Base-by-base conservation (phyloP, 1,140 invertebrate species). In the Macrobrachium nipponense region DNA sequence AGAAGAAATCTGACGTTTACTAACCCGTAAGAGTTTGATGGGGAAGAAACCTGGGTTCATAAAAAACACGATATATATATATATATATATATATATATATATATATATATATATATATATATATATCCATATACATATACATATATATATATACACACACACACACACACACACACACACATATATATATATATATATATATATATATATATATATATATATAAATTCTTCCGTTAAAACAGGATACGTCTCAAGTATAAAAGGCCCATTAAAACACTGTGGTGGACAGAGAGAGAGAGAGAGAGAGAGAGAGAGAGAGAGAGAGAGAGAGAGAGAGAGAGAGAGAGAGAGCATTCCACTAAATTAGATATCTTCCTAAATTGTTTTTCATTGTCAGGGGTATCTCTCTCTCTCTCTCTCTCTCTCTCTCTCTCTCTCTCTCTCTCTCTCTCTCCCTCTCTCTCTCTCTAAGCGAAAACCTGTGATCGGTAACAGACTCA, bases 121-220 rank as follows among this genome's bases (percentile, higher is more conserved):
- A 73, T 59, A 73, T 73, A 82, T 59, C 44, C 36, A 73, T 60
- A 73, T 73, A 73, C n/a, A 82, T 73, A 82, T 58, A 73, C 73
- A 82, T 73, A 82, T 82, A 72, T 58, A 44, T 18, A 66, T n/a
- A 81, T 58, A 68, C 60, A 80, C 60, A 64, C 23, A 43, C 79
- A 64, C 61, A 77, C 75, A 77, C 43, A 51, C n/a, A n/a, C n/a
- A n/a, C n/a, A n/a, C n/a, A n/a, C n/a, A n/a, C n/a, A n/a, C n/a
- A n/a, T n/a, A n/a, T n/a, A n/a, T n/a, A n/a, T n/a, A n/a, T n/a
- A n/a, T n/a, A n/a, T n/a, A n/a, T n/a, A n/a, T n/a, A n/a, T n/a
- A n/a, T n/a, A n/a, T n/a, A n/a, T n/a, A n/a, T n/a, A n/a, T n/a
- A n/a, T n/a, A n/a, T n/a, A n/a, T n/a, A n/a, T n/a, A n/a, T n/a